Conservation (phyloP, 1,140 invertebrate genomes). For the Drepana arcuata region DNA sequence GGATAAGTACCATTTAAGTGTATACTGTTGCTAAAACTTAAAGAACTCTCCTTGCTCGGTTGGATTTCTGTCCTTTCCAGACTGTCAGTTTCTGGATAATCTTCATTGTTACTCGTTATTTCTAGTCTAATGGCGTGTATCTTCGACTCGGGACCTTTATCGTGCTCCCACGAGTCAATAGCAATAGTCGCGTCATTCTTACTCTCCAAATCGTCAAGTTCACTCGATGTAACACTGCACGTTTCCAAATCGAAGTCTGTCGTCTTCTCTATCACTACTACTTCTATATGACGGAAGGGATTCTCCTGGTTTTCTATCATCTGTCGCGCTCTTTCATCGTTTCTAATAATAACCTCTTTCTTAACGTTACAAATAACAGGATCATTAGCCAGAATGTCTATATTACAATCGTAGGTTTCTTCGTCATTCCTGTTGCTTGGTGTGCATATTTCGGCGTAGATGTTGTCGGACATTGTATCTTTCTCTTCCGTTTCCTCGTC, state of each 20-base stretch:
- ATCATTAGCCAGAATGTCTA: conserved; percentile 55
- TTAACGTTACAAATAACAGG: conserved; percentile 64
- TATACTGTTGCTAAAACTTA: conserved; percentile 68
- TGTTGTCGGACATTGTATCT: conserved; percentile 72
- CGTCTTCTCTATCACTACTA: conserved; percentile 68
- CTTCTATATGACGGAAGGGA: conserved; percentile 69
- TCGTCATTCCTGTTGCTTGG: conserved; percentile 49
- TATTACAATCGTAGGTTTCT: conserved; percentile 51
- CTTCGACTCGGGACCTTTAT: conserved; percentile 47
- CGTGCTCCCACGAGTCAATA: conserved; percentile 58
- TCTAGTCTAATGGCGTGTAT: conserved; percentile 62
- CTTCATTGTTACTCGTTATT: conserved; percentile 60
- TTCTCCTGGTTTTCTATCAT: conserved; percentile 57
- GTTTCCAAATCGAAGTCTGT: conserved; percentile 58
- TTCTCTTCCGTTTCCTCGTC: conserved; percentile 59
- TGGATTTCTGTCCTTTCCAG: conserved; percentile 44
- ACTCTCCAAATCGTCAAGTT: conserved; percentile 48
- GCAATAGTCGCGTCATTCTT: conserved; percentile 55
- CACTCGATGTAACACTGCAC: conserved; percentile 53
- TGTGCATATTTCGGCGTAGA: conserved; percentile 75
- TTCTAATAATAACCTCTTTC: conserved; percentile 57
- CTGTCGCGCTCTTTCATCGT: conserved; percentile 55
- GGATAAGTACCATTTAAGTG: conserved; percentile 70
- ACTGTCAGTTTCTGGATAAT: conserved; percentile 44
- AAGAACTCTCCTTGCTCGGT: conserved; percentile 54